Conservation (phyloP, 64 coral and sea anemone genomes). For the Hydrozoanthus tunicans region DNA sequence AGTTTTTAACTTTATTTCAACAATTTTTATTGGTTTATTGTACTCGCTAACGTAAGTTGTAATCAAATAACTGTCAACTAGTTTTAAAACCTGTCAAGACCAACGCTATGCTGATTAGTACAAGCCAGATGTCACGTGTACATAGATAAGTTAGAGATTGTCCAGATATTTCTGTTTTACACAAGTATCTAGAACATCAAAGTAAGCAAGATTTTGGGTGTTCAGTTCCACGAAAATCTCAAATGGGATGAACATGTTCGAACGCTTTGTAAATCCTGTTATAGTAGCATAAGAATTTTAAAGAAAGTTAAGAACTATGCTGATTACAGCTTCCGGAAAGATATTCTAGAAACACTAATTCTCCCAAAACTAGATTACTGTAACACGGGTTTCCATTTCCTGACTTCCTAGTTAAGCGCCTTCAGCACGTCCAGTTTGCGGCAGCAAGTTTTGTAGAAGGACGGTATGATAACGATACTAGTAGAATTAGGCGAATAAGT, state of each 20-base stretch:
- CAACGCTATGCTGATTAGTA: too few relatives aligned
- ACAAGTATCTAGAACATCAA: too few relatives aligned
- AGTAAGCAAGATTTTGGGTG: background rate
- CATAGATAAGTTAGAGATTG: too few relatives aligned
- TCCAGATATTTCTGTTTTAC: too few relatives aligned
- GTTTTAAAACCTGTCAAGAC: too few relatives aligned
- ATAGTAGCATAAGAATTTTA: background rate
- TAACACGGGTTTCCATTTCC: background rate
- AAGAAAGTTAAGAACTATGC: slow-evolving; percentile 3
- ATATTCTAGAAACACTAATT: background rate
- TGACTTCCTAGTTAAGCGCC: slow-evolving; percentile 12
- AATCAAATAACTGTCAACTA: too few relatives aligned
- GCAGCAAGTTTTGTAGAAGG: background rate
- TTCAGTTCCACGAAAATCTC: background rate
- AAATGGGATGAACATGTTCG: slow-evolving; percentile 10
- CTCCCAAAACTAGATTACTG: background rate
- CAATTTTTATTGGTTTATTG: too few relatives aligned
- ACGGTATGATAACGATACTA: background rate
- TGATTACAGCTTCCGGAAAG: background rate
- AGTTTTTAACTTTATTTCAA: too few relatives aligned
- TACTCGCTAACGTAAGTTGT: too few relatives aligned
- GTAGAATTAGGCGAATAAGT: too few relatives aligned
- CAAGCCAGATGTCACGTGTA: too few relatives aligned
- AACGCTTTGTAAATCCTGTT: background rate
- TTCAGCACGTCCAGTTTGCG: background rate